Evolutionary conservation across 2,888 invertebrate genomes (phyloP), one percentile per base, ranked within the genome.

Genomic region (Stegophylla sp.): DNA sequence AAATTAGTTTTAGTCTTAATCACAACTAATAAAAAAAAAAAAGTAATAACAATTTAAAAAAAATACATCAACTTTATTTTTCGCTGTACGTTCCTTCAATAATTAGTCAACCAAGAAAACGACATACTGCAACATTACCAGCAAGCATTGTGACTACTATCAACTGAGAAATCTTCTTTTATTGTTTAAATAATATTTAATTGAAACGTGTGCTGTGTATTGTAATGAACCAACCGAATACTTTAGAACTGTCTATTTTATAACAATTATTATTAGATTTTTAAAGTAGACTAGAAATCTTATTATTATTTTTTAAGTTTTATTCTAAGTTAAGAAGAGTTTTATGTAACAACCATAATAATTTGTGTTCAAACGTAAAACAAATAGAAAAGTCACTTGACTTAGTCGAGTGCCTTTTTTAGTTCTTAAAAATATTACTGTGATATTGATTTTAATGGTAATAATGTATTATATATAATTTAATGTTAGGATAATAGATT

Each of bases 11-110:
- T 81, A 66, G 51, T 77, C 56, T 73, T 82, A 75, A 51, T 61
- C 74, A 69, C 69, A 48, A 72, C 34, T 59, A 77, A 48, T 41
- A 66, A 45, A 76, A 23, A 85, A 84, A 84, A 85, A 84, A 82
- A 83, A 82, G 64, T 43, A 64, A 76, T 79, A 51, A 48, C 41
- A 51, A 41, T 23, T 59, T 41, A 67, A 67, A 76, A 67, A 76
- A 67, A 77, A 77, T 26, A 17, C 64, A 53, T 69, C 77, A 67
- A 56, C 53, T 45, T 59, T 67, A 66, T 67, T 76, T 76, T 79
- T 69, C 69, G 69, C 79, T 59, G 79, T 71, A 71, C 69, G 67
- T 71, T 71, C 69, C 69, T 79, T 79, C 79, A 61, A 48, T 63
- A 71, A 23, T 45, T 79, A 79, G 71, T 79, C 69, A 69, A 71